Conservation (phyloP, 2,888 invertebrate genomes). For the Thymelicus lineola region DNA sequence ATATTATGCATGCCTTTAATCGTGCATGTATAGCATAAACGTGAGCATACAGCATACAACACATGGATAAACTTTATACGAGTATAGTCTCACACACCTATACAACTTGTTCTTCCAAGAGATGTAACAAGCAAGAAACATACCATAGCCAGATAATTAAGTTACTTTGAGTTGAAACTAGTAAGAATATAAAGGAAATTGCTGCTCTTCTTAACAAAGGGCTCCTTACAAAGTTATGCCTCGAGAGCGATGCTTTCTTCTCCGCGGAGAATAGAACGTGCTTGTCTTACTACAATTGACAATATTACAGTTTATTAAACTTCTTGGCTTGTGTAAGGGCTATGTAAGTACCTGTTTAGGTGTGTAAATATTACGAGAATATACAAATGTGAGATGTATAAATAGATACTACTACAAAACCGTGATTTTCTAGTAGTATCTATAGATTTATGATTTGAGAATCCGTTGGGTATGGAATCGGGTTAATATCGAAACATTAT, state of each 20-base stretch:
- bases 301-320: not conserved
- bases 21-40: too few species aligned
- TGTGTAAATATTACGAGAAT: too few species aligned
- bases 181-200: slow-evolving; percentile 28
- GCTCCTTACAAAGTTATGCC: slow-evolving; percentile 22
- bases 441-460: too few species aligned
- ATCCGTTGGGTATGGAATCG: too few species aligned
- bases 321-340: too few species aligned
- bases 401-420: too few species aligned
- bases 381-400: too few species aligned
- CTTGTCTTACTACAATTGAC: not conserved
- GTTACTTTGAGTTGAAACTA: slow-evolving; percentile 32
- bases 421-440: too few species aligned
- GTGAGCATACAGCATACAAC: too few species aligned
- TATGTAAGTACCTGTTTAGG: too few species aligned
- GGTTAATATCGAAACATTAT: too few species aligned
- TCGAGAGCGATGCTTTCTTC: slow-evolving; percentile 6
- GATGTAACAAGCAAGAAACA: slow-evolving; percentile 13
- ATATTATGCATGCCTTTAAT: too few species aligned
- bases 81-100: not conserved
- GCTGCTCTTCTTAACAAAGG: slow-evolving; percentile 27
- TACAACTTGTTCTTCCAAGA: not conserved
- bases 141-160: slow-evolving; percentile 27
- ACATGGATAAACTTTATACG: not conserved
- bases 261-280: not conserved